Conservation (phyloP, 2,888 invertebrate genomes). For the Drosophila rellima region DNA sequence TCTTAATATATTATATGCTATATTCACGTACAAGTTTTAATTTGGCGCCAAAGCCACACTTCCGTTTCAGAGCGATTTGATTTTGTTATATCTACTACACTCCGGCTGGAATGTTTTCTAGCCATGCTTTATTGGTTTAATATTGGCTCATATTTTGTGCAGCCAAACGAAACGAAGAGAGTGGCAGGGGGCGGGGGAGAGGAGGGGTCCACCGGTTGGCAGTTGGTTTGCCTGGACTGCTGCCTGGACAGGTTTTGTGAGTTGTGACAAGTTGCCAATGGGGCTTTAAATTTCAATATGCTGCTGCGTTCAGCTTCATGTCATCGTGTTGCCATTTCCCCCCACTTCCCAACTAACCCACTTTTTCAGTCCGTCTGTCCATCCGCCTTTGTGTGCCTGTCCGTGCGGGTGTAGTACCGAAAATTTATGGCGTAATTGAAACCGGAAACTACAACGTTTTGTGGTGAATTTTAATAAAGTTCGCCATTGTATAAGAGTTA, state of each 20-base stretch:
- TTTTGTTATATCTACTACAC: slow-evolving; percentile 58
- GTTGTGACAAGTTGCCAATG: slow-evolving; percentile 78
- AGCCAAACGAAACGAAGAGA: slow-evolving; percentile 12
- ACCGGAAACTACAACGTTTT: slow-evolving; percentile 79
- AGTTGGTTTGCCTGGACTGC: slow-evolving; percentile 29
- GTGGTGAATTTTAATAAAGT: slow-evolving; percentile 81
- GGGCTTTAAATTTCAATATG: slow-evolving; percentile 79
- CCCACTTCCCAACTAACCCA: not conserved
- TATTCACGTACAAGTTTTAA: slow-evolving; percentile 41
- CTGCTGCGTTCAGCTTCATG: slow-evolving; percentile 51
- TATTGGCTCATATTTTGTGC: slow-evolving; percentile 79
- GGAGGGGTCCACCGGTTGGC: not conserved
- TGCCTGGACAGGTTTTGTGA: slow-evolving; percentile 63
- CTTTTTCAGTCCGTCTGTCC: not conserved
- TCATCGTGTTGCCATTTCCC: slow-evolving; percentile 50
- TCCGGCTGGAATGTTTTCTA: slow-evolving; percentile 31
- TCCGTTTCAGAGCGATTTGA: slow-evolving; percentile 61
- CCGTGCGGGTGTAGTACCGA: slow-evolving; percentile 57
- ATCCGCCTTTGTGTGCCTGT: slow-evolving; percentile 26
- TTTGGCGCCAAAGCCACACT: slow-evolving; percentile 49
- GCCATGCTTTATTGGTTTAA: slow-evolving; percentile 73
- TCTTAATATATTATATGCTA: not conserved
- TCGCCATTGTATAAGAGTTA: slow-evolving; percentile 71
- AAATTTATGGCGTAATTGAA: slow-evolving; percentile 81
- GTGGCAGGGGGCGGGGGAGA: not conserved